Percentiles rank a stretch among this genome's conserved stretches.
Evolutionary conservation across 2,888 invertebrate genomes (phyloP).

Genomic region (Parascotia fuliginaria): DNA sequence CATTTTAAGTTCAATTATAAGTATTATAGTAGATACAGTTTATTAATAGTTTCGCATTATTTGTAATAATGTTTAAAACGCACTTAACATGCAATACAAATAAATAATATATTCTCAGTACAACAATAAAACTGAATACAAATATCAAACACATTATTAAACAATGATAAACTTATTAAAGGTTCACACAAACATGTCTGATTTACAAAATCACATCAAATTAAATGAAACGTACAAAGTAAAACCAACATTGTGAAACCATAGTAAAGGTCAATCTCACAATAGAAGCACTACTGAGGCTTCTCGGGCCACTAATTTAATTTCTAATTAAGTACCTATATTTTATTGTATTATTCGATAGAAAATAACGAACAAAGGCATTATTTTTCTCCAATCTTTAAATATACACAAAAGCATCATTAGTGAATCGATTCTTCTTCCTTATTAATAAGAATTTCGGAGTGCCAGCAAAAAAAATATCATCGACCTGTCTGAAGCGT

Average conservation of each 20-base stretch:
- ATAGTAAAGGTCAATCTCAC: slow-evolving; percentile 60
- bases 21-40: too few species aligned
- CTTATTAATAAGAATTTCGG: background rate
- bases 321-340: slow-evolving; percentile 26
- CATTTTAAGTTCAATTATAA: too few species aligned
- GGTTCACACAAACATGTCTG: slow-evolving; percentile 1
- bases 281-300: slow-evolving; percentile 55
- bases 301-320: slow-evolving; percentile 46
- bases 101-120: too few species aligned
- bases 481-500: slow-evolving; percentile 35
- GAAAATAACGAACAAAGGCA: background rate
- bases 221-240: slow-evolving; percentile 46
- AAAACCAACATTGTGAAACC: slow-evolving; percentile 60
- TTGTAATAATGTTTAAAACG: too few species aligned
- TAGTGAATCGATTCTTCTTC: background rate
- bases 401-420: too few species aligned
- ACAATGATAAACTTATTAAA: slow-evolving; percentile 5
- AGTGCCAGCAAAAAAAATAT: background rate
- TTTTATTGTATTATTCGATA: background rate
- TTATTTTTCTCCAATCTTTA: background rate
- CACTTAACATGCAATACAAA: too few species aligned
- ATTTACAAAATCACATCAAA: slow-evolving; percentile 40
- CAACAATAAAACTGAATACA: background rate
- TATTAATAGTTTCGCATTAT: too few species aligned
- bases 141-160: slow-evolving; percentile 1